A percentile compares a stretch with the other conserved stretches of the same genome.
phyloP scores from a whole-genome alignment of 2,888 invertebrate species.

The Opisthograptis luteolata region DNA sequence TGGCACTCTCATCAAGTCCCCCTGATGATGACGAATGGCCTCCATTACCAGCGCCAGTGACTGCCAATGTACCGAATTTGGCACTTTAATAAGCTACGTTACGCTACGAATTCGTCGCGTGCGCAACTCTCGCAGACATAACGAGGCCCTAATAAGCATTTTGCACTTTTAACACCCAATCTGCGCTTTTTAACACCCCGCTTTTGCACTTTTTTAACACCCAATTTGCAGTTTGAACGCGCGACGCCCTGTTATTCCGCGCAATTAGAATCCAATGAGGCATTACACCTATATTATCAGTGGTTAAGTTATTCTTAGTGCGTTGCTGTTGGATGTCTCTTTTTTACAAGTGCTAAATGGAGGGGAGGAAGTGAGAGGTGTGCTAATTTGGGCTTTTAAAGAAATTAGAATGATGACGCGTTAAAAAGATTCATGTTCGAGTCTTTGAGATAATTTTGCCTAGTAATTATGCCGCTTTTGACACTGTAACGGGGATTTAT shows the following conservation, averaged over 20 bases:
- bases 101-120: constrained; percentile 40
- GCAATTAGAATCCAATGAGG: constrained; percentile 57
- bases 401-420: constrained; percentile 10
- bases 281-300: constrained; percentile 29
- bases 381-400: constrained; percentile 15
- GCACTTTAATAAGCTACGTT: constrained; percentile 37
- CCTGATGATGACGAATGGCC: constrained; percentile 29
- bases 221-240: constrained; percentile 69
- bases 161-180: constrained; percentile 35
- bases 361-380: constrained; percentile 8
- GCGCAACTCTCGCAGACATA: constrained; percentile 40
- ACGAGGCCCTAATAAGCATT: constrained; percentile 41
- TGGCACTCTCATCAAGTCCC: constrained; percentile 33
- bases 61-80: constrained; percentile 19
- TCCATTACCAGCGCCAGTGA: constrained; percentile 12
- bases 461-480: no score
- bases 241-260: constrained; percentile 63
- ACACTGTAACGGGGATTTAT: no score
- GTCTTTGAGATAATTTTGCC: no score
- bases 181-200: constrained; percentile 31
- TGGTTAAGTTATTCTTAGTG: constrained; percentile 20
- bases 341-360: constrained; percentile 10
- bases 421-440: no score
- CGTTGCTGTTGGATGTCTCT: constrained; percentile 27
- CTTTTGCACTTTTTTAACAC: constrained; percentile 57